Evolutionary conservation across 2,888 invertebrate genomes (phyloP).

Genomic region (Lithophane semibrunnea): DNA sequence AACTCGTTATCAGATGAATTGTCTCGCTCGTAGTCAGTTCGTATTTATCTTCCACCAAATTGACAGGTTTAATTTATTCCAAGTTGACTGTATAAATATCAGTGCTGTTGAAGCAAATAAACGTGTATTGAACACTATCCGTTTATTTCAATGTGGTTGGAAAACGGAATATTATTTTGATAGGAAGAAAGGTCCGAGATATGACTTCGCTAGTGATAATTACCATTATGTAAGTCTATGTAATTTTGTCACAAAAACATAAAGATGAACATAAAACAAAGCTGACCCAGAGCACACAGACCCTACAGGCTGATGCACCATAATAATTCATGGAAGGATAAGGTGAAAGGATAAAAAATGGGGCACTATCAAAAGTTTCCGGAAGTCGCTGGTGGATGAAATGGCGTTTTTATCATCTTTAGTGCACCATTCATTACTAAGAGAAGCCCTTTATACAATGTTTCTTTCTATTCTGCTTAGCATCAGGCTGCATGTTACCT

Average conservation of each 20-base stretch:
- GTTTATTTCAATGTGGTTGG: conserved; percentile 6
- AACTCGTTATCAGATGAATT: conserved; percentile 59
- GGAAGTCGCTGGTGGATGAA: neutral
- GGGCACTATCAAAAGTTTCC: conserved; percentile 18
- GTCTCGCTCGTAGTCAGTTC: conserved; percentile 41
- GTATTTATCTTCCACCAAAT: conserved; percentile 56
- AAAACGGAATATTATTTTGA: neutral
- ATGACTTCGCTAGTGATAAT: neutral
- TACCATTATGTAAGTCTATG: neutral
- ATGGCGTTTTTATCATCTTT: conserved; percentile 15
- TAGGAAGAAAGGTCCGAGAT: neutral
- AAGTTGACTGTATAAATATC: conserved; percentile 38
- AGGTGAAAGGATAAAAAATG: conserved; percentile 11
- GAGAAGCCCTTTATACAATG: neutral
- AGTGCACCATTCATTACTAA: neutral
- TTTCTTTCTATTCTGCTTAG: neutral
- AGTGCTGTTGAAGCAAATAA: conserved; percentile 14
- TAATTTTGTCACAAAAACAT: neutral
- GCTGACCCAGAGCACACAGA: too few relatives aligned
- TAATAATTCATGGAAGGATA: conserved; percentile 15
- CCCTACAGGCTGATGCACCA: neutral
- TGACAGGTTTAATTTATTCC: conserved; percentile 40
- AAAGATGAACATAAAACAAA: neutral
- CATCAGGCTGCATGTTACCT: too few relatives aligned
- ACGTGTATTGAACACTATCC: neutral